Conservation (phyloP, 2,113 vertebrate genomes). For the Conger conger region DNA sequence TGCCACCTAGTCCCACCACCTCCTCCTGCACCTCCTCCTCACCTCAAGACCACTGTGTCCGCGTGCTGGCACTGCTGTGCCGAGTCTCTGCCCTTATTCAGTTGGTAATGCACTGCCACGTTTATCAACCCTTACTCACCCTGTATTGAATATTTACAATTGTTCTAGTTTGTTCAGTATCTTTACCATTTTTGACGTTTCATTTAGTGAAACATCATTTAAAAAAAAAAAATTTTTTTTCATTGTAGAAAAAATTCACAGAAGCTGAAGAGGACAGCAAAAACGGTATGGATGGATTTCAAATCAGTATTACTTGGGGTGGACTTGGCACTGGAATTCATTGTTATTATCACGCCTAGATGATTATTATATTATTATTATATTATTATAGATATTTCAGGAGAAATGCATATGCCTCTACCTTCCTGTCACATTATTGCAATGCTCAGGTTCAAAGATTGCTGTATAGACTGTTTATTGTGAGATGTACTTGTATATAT, state of each 20-base stretch:
- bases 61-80: conserved; percentile 20
- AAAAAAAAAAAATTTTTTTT: neutral
- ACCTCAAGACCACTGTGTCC: neutral
- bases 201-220: neutral
- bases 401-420: neutral
- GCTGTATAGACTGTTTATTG: neutral
- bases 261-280: conserved; percentile 29
- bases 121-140: neutral
- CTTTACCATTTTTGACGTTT: conserved; percentile 18
- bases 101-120: neutral
- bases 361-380: neutral
- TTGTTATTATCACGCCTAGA: neutral
- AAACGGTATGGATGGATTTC: conserved; percentile 11
- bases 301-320: neutral
- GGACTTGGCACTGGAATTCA: neutral
- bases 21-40: neutral
- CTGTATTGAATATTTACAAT: neutral
- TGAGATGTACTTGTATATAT: neutral
- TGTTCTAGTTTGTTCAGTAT: too few relatives aligned
- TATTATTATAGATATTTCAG: neutral
- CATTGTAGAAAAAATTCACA: conserved; percentile 17
- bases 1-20: neutral
- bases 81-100: conserved; percentile 24
- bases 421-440: neutral
- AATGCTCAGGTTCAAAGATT: neutral